Conservation (phyloP, 2,888 invertebrate species). For the Leptinotarsa peninsularis region DNA sequence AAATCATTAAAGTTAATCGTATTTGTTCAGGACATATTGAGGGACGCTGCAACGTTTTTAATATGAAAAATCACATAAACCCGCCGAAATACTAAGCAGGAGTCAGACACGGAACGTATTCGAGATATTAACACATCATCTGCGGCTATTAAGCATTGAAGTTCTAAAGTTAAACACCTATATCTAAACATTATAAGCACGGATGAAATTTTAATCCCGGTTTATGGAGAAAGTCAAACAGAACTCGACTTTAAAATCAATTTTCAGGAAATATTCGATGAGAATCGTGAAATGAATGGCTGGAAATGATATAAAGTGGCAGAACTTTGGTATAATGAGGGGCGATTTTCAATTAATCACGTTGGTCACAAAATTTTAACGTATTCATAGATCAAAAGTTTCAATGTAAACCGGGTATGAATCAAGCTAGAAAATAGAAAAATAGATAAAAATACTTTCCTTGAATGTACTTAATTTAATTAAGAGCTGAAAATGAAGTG, state of each 20-base stretch:
- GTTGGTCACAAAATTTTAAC: too few relatives aligned
- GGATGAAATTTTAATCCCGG: constrained; percentile 23
- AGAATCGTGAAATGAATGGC: neutral
- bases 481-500: too few relatives aligned
- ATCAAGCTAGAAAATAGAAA: too few relatives aligned
- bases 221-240: constrained; percentile 21
- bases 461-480: too few relatives aligned
- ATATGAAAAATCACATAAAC: constrained; percentile 35
- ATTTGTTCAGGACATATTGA: constrained; percentile 32
- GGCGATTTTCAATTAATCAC: too few relatives aligned
- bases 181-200: constrained; percentile 31
- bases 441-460: too few relatives aligned
- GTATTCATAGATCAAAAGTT: too few relatives aligned
- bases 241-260: constrained; percentile 22
- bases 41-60: constrained; percentile 22
- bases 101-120: constrained; percentile 32
- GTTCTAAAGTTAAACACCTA: constrained; percentile 31
- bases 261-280: constrained; percentile 15
- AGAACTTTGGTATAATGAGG: neutral
- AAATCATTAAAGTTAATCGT: constrained; percentile 34
- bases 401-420: too few relatives aligned
- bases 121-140: constrained; percentile 35
- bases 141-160: constrained; percentile 22
- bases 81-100: constrained; percentile 28
- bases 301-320: neutral